These are phyloP conservation scores for Myotis planiceps DNA, from an alignment of 2,797 vertebrate genomes.

Conservation along the genomic window DNA sequence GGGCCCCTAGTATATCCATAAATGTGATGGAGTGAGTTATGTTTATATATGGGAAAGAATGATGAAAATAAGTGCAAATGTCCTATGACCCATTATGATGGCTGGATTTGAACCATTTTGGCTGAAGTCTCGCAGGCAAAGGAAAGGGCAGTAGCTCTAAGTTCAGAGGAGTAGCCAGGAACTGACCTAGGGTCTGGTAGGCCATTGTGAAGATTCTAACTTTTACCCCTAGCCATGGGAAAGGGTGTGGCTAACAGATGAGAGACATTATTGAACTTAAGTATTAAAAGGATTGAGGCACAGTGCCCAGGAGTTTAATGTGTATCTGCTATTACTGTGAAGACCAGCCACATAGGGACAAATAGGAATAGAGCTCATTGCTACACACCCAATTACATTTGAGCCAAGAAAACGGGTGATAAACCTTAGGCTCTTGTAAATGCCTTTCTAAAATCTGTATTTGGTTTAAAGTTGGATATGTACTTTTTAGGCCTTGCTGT, in stretches of 20 bases:
- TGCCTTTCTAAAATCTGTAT: slow-evolving; percentile 4
- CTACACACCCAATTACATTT: not conserved
- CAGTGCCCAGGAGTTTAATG: not conserved
- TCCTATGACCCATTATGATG: not conserved
- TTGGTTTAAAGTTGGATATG: slow-evolving; percentile 20
- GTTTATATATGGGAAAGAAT: not conserved
- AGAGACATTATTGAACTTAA: not conserved
- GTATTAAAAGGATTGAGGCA: not conserved
- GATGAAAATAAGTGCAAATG: not conserved
- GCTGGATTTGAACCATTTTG: not conserved
- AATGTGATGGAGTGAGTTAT: not conserved
- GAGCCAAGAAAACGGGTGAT: not conserved
- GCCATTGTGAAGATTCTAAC: not conserved
- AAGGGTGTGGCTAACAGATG: not conserved
- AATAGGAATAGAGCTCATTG: not conserved
- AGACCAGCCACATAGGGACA: not conserved
- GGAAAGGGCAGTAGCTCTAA: not conserved
- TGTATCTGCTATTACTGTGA: not conserved
- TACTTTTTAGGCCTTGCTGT: not conserved
- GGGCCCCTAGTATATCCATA: not conserved
- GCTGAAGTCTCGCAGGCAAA: not conserved
- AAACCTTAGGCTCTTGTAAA: not conserved
- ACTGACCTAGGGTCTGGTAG: not conserved
- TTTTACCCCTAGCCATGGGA: not conserved
- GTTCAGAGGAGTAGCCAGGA: not conserved